Evolutionary conservation across 2,113 vertebrate genomes (phyloP).

Genomic region (Machaerirhynchus nigripectus): DNA sequence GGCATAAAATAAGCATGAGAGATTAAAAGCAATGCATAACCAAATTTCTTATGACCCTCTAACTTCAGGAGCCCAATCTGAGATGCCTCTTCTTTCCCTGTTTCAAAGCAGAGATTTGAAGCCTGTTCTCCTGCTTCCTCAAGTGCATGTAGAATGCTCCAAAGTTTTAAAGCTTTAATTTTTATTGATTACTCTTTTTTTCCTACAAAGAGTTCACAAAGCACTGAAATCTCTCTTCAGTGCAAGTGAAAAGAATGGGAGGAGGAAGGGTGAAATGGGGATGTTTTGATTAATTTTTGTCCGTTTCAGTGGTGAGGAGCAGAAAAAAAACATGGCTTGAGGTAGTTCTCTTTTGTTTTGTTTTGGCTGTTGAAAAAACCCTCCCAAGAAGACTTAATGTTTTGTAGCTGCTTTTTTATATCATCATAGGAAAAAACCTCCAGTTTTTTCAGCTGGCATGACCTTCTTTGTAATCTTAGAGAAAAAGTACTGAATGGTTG

Average conservation of each 20-base stretch:
- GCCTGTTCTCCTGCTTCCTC: not conserved
- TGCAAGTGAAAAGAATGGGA: not conserved
- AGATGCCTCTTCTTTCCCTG: not conserved
- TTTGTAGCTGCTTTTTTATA: not conserved
- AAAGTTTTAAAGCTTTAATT: not conserved
- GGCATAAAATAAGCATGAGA: conserved; percentile 1
- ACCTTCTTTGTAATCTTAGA: not conserved
- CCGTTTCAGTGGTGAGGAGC: not conserved
- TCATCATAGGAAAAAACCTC: not conserved
- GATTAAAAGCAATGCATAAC: not conserved
- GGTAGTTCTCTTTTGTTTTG: not conserved
- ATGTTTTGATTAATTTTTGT: not conserved
- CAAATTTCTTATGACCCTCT: not conserved
- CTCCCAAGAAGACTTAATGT: not conserved
- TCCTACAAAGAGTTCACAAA: not conserved
- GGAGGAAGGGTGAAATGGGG: not conserved
- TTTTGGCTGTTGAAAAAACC: not conserved
- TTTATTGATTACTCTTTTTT: not conserved
- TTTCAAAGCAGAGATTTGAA: not conserved
- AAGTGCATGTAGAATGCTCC: not conserved
- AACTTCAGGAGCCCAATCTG: not conserved
- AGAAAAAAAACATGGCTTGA: not conserved
- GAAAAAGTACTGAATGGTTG: not conserved
- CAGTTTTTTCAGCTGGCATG: not conserved
- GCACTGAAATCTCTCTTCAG: not conserved